Evolutionary conservation across 2,888 invertebrate genomes (phyloP).

Genomic region (Drosophila cognata): DNA sequence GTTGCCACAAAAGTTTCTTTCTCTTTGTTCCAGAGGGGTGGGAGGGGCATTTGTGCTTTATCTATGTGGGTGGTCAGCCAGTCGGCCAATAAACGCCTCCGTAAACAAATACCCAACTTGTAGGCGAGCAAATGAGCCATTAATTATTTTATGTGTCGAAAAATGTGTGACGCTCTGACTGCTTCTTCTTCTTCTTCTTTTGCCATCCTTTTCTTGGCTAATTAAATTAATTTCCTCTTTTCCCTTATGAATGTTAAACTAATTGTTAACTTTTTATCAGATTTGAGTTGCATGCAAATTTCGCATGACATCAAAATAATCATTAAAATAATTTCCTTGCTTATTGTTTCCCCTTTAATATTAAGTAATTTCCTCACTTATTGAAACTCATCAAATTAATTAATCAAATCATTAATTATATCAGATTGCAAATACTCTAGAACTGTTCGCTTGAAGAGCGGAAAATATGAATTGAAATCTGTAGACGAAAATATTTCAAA

Average conservation of each 20-base stretch:
- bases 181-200: neutral
- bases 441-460: neutral
- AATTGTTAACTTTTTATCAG: constrained; percentile 13
- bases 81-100: constrained; percentile 34
- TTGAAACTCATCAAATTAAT: neutral
- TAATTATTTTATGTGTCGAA: constrained; percentile 31
- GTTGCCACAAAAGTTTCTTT: neutral
- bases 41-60: neutral
- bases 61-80: neutral
- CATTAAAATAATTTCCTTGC: neutral
- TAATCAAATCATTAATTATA: too few species aligned
- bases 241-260: neutral
- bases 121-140: constrained; percentile 12
- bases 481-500: neutral
- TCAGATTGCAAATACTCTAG: neutral
- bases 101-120: constrained; percentile 29
- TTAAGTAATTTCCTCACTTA: neutral
- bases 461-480: neutral
- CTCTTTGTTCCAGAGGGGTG: neutral
- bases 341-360: neutral
- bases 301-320: neutral
- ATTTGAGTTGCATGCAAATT: constrained; percentile 5
- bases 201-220: neutral
- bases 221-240: constrained; percentile 9
- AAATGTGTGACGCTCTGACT: constrained; percentile 20